phyloP scores from a whole-genome alignment of 1,140 invertebrate species.

The Lepidurus couesii region DNA sequence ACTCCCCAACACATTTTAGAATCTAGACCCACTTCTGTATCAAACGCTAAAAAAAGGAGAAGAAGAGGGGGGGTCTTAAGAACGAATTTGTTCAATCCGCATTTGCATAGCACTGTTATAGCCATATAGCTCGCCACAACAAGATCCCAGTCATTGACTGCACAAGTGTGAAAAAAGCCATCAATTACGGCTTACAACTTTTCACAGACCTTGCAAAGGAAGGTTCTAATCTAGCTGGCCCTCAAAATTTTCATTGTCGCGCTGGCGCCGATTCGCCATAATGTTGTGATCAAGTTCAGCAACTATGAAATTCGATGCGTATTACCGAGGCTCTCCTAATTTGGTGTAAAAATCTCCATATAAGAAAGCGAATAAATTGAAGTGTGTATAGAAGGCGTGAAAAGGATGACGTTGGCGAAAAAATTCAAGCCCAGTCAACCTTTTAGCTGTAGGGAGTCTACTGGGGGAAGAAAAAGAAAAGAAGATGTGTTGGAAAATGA shows the following conservation, averaged over 20 bases:
- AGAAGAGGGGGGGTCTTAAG: background rate
- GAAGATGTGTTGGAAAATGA: background rate
- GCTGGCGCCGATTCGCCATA: background rate
- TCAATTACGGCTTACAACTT: conserved; percentile 11
- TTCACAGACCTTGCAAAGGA: background rate
- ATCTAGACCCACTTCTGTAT: background rate
- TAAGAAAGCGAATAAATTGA: background rate
- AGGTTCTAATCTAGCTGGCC: background rate
- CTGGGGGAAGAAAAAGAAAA: background rate
- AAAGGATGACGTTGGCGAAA: background rate
- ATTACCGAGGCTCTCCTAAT: background rate
- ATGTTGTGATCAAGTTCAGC: background rate
- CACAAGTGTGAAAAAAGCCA: conserved; percentile 18
- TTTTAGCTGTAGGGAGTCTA: background rate
- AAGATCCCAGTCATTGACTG: background rate
- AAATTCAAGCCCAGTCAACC: background rate
- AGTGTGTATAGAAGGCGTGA: background rate
- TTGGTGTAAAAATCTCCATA: background rate
- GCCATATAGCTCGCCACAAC: background rate
- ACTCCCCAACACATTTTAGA: background rate
- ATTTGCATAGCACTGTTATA: background rate
- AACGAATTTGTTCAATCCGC: background rate
- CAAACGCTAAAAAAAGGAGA: background rate
- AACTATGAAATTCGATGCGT: background rate
- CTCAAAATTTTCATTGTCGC: background rate